Conservation (phyloP, 2,113 vertebrate species). For the Odontesthes bonariensis region DNA sequence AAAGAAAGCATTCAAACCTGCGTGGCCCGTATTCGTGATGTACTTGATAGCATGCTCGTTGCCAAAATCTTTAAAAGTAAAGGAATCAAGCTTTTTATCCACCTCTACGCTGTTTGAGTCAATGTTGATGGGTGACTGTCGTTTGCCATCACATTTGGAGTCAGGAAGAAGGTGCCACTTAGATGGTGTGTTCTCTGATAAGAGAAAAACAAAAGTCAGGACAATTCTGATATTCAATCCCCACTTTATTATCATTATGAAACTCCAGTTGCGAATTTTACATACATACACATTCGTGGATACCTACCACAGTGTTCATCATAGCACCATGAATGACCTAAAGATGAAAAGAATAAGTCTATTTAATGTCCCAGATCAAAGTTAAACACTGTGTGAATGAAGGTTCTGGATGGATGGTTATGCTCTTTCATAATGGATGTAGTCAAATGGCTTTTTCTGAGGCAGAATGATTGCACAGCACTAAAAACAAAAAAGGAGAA, state of each 20-base stretch:
- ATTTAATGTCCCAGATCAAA: background rate
- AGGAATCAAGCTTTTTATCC: constrained; percentile 26
- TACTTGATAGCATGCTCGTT: constrained; percentile 53
- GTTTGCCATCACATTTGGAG: constrained; percentile 24
- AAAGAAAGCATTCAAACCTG: constrained; percentile 56
- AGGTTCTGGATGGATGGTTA: background rate
- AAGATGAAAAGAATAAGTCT: background rate
- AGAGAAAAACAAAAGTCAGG: background rate
- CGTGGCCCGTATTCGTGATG: constrained; percentile 70
- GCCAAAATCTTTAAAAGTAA: constrained; percentile 59
- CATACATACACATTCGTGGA: background rate
- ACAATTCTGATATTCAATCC: background rate
- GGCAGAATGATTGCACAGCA: no score
- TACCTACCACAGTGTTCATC: constrained; percentile 66
- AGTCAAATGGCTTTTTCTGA: no score
- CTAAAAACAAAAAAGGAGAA: no score
- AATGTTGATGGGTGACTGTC: constrained; percentile 75
- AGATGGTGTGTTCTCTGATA: constrained; percentile 27
- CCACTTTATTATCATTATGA: background rate
- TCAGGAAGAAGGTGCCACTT: constrained; percentile 39
- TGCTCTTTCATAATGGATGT: background rate
- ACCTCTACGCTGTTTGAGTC: background rate
- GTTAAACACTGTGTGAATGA: background rate
- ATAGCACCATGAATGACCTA: constrained; percentile 69
- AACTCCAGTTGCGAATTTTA: background rate